Evolutionary conservation across 2,888 invertebrate species (phyloP), one percentile per base, ranked within the genome.

Genomic region (Pyrochroa serraticornis): DNA sequence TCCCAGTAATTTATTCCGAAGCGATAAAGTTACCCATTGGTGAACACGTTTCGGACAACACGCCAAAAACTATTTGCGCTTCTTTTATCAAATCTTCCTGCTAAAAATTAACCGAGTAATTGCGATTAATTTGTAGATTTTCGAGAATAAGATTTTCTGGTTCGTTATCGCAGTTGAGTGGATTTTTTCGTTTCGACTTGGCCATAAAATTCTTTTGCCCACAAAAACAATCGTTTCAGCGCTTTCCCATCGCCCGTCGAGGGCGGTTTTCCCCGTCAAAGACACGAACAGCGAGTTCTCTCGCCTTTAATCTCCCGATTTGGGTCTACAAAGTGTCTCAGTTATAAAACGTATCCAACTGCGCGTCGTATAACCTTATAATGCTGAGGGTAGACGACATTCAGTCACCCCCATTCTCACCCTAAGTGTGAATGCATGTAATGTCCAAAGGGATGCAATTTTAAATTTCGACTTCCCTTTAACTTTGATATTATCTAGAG

Each of bases 371-470:
- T 55, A 55, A 55, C 54, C 48, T 55, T 55, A 55, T 55, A 48
- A 55, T 48, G 48, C 48, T 35, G 58, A 58, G 58, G 58, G 58
- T 58, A 48, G 43, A 59, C 55, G 59, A 59, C 59, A 55, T 50
- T 45, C 10, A 59, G 49, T 58, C 59, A 55, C 55, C 59, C 59
- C 59, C 59, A 51, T 59, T 59, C 50, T 50, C 59, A 45, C 59
- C 59, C 59, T 59, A 59, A 59, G 59, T 59, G 59, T 59, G 59
- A 59, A 59, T 59, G 50, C 59, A 51, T 59, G 59, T 59, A 59
- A 59, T 59, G 59, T 59, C 59, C 59, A 39, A 59, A 59, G 59
- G 59, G 59, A 59, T 59, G 59, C 54, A 41, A 51, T 59, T 59
- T 59, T 55, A 55, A 59, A 55, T 55, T 58, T 47, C 50, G 34